A percentile compares a stretch with the other conserved stretches of the same genome.
phyloP scores from a whole-genome alignment of 1,140 invertebrate genomes.

The Aporrectodea caliginosa region DNA sequence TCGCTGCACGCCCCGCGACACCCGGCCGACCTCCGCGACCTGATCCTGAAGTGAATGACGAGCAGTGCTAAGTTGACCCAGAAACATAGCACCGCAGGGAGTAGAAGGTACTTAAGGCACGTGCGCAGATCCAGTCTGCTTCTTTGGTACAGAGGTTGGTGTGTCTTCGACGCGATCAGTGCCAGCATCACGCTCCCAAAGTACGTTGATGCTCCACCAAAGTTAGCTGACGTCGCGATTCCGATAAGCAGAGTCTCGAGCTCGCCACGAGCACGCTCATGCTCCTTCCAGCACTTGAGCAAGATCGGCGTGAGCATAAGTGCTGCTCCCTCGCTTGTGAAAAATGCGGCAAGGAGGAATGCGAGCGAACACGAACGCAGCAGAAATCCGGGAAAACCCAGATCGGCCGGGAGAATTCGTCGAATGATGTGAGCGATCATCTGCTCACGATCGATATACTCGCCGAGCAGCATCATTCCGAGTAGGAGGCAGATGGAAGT shows the following conservation, averaged over 20 bases:
- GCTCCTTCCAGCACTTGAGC: constrained; percentile 18
- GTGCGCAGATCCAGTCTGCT: neutral
- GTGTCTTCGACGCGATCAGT: constrained; percentile 2
- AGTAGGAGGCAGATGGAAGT: neutral
- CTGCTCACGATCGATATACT: constrained; percentile 5
- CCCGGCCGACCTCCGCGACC: neutral
- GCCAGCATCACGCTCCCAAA: constrained; percentile 8
- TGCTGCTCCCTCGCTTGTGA: constrained; percentile 1
- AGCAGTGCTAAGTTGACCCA: constrained; percentile 9
- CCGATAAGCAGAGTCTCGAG: constrained; percentile 6
- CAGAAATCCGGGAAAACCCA: constrained; percentile 6
- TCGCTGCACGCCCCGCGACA: neutral
- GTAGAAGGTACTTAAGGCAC: constrained; percentile 4
- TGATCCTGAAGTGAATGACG: neutral
- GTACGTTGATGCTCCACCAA: neutral
- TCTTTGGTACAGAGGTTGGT: neutral
- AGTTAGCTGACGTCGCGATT: constrained; percentile 6
- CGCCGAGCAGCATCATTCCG: constrained; percentile 13
- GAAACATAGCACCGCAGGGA: constrained; percentile 15
- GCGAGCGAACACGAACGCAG: neutral
- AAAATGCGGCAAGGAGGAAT: constrained; percentile 1
- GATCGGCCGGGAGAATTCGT: neutral
- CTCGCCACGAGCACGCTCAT: constrained; percentile 3
- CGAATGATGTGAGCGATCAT: constrained; percentile 6
- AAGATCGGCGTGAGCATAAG: constrained; percentile 6